Evolutionary conservation across 1,140 invertebrate species (phyloP), one percentile per base, ranked within the genome.

Genomic region (Pogonognathellus flavescens): DNA sequence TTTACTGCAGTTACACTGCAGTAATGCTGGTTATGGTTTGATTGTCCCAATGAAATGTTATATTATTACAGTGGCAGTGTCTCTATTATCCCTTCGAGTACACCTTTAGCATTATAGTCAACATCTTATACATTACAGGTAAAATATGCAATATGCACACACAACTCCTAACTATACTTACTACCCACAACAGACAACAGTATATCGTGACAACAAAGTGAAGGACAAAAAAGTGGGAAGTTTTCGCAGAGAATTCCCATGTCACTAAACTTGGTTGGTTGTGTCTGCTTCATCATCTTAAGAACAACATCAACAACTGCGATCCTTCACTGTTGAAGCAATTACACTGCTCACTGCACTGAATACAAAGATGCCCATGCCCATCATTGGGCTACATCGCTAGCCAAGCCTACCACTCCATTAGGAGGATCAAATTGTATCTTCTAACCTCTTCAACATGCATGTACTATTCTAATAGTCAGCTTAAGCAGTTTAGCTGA

Each of bases 191-290:
- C 53, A 2, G 2, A 57, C 11, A 57, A 57, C 53, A 14, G 53
- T 57, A 49, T 50, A 76, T 76, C 70, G 70, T 49, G 70, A 76
- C 70, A 76, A 76, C 70, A 76, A 76, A 76, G 70, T 76, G 70
- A 76, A 76, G 70, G 70, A 76, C 70, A 76, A 76, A 76, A 76
- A 76, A 76, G 70, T 76, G 70, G 70, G 70, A 76, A 76, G 70
- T 76, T 76, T 76, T 76, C 70, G 70, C 70, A 76, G 31, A 76
- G 70, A 76, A 76, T 76, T 76, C 70, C 49, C 70, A 76, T 76
- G 70, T 76, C 70, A 76, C 70, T 76, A 76, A 76, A 76, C 70
- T 76, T 76, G 70, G 70, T 76, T 31, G 70, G 62, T 25, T 66
- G 6, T 41, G 31, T 41, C 31, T 50, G 70, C 70, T 76, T n/a